Percentiles rank a stretch among this genome's conserved stretches.
These are phyloP conservation scores for Drosophila tani DNA, from an alignment of 1,140 invertebrate genomes.

Conservation along the genomic window DNA sequence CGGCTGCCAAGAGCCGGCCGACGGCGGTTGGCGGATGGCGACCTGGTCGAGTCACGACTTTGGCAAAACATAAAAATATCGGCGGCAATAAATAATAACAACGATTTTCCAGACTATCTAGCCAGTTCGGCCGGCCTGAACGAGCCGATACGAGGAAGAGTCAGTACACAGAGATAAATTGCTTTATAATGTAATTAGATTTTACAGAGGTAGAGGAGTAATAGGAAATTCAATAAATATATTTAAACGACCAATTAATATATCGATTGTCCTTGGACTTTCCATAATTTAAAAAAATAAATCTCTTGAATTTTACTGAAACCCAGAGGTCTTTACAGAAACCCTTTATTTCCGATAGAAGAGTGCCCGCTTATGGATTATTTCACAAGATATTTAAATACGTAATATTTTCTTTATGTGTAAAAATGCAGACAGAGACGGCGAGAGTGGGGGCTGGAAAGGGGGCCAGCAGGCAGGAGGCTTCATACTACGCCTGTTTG, in stretches of 20 bases:
- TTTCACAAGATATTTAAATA: background rate
- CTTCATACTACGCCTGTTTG: constrained; percentile 61
- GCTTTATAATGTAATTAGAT: background rate
- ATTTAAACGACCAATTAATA: background rate
- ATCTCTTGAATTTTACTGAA: background rate
- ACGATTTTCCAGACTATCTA: constrained; percentile 82
- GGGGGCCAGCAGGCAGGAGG: constrained; percentile 4
- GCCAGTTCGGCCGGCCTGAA: constrained; percentile 39
- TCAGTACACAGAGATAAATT: constrained; percentile 22
- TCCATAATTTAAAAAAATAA: background rate
- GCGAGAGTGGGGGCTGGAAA: background rate
- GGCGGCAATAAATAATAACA: constrained; percentile 83
- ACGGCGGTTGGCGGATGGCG: constrained; percentile 28
- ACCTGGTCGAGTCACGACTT: constrained; percentile 79
- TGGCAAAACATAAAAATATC: constrained; percentile 82
- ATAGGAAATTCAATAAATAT: background rate
- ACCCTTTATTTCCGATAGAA: no score
- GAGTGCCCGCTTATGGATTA: background rate
- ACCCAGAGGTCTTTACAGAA: no score
- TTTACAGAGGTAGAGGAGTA: background rate
- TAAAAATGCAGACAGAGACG: background rate
- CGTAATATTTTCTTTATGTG: constrained; percentile 10
- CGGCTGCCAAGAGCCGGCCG: constrained; percentile 51
- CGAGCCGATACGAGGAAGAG: constrained; percentile 42
- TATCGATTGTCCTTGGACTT: no score